Base-by-base conservation (phyloP, 2,113 vertebrate species). In the Oreotragus oreotragus region DNA sequence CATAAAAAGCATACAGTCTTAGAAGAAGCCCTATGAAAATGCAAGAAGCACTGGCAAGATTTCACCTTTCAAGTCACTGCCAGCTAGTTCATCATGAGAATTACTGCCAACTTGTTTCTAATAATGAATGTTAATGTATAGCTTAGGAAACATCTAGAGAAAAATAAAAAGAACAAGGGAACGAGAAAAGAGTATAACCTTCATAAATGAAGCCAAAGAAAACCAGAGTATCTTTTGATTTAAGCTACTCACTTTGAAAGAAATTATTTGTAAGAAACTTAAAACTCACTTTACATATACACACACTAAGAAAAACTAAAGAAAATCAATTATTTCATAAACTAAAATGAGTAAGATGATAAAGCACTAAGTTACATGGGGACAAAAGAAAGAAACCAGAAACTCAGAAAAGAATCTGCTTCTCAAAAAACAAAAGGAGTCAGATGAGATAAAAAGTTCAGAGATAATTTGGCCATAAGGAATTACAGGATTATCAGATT, bases 181-280 rank as follows among this genome's bases (percentile, higher is more conserved):
- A 91, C 1, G 1, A 73, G 66, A 84, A 89, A 88, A 77, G 53
- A 47, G 6, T 39, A 88, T 14, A 92, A 91, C 47, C 14, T 88
- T 83, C 25, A 79, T 55, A 88, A 88, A 87, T 39, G n/a, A 96
- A 88, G 70, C 45, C 49, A 92, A 95, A 96, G 53, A 88, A 94
- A 94, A 90, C n/a, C 62, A 88, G 45, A 33, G 16, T 19, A 43
- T 86, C 33, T 91, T 85, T 70, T 89, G 70, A 73, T 16, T 73
- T 39, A 84, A 89, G 49, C 15, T 77, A 66, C 4, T 58, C 33
- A 70, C 23, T 66, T 66, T 58, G 7, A 70, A 3, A 92, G 28
- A 80, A 95, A 97, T 66, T n/a, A 85, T 84, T 80, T 89, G 39
- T 85, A 84, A 84, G 49, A 96, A 28, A 95, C 15, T 77, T 77